Base-by-base conservation (phyloP, 2,888 invertebrate genomes). In the Ornithoptera alexandrae region DNA sequence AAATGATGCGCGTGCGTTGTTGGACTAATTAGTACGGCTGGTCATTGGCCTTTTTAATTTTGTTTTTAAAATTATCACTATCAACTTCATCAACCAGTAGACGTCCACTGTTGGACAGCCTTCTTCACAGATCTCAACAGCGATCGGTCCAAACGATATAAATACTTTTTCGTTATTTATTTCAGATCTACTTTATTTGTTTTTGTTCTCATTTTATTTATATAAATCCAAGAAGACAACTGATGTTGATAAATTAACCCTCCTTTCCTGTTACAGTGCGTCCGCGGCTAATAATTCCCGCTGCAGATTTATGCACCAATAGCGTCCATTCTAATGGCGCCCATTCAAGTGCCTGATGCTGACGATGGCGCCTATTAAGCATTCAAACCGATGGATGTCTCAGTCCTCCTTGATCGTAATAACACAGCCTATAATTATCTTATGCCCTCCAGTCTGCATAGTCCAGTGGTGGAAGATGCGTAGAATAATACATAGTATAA, bases 371-470 rank as follows among this genome's bases (percentile, higher is more conserved):
- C 46, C 67, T 64, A 72, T 69, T 70, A 74, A 71, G 63, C 62
- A 72, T 70, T 71, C 68, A 69, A 67, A 61, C 68, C 70, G 68
- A 69, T 68, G 39, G 30, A 12, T 20, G 22, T 59, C 39, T 12
- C 30, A 68, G 59, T 36, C 50, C 36, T 58, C 24, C 10, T 46
- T 5, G 59, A n/a, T n/a, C 69, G 72, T 74, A 74, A 75, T 75
- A 73, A 72, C 71, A 66, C 62, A 30, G 63, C 70, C 67, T 70
- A 73, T 74, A 75, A 69, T 72, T 74, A 69, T 71, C 73, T 73
- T 72, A 73, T 66, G 69, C 62, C 67, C 62, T 65, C 73, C 68
- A 75, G 75, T 78, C 75, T 73, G 78, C 76, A 72, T 73, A 71
- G 62, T 69, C 65, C 60, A 70, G 71, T 69, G 73, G 72, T 75